These are phyloP conservation scores for Aphis craccivora DNA, from an alignment of 1,140 invertebrate genomes.

Conservation along the genomic window DNA sequence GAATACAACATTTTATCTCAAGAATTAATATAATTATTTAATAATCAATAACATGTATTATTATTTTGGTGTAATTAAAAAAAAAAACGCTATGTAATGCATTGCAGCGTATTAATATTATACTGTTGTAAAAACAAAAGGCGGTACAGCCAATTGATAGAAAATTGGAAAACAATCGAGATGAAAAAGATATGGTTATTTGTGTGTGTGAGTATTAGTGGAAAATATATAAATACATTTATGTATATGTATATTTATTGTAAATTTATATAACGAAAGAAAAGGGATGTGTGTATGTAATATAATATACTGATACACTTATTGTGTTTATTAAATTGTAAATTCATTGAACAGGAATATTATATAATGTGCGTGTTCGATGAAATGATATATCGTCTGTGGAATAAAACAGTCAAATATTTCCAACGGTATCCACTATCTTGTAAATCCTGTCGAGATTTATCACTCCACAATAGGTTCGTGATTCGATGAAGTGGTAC, in stretches of 20 bases:
- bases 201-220: background rate
- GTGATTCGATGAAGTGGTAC: background rate
- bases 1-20: background rate
- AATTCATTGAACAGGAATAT: slow-evolving; percentile 8
- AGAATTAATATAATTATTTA: background rate
- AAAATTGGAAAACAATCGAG: background rate
- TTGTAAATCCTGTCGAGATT: background rate
- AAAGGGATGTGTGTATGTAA: background rate
- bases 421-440: background rate
- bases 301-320: background rate
- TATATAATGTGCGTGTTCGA: background rate
- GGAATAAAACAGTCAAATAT: background rate
- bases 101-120: background rate
- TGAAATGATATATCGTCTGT: background rate
- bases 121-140: background rate
- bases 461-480: background rate
- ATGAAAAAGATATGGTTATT: background rate
- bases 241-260: background rate
- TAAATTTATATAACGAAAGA: background rate
- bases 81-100: background rate
- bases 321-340: background rate
- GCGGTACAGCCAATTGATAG: background rate
- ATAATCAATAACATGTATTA: background rate
- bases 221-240: background rate
- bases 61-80: background rate